Conservation (phyloP, 2,113 vertebrate genomes). For the Ochotona curzoniae region DNA sequence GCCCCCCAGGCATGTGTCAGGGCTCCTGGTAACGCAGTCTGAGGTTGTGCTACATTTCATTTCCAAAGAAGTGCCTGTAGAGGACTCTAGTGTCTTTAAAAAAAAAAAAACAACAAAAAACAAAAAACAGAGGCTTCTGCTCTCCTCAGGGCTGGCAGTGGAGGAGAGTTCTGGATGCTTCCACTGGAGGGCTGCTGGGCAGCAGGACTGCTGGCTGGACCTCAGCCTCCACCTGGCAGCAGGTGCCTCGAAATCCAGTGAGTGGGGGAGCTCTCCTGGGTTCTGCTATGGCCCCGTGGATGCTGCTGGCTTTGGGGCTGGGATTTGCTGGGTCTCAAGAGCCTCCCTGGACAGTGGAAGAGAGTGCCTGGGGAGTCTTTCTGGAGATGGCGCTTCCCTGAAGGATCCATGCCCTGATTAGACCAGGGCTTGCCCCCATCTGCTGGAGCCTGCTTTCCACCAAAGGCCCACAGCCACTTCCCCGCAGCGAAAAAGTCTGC, state of each 20-base stretch:
- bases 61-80: conserved; percentile 62
- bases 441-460: conserved; percentile 9
- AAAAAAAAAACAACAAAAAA: too few species aligned
- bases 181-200: not conserved
- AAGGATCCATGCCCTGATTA: conserved; percentile 18
- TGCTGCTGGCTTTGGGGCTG: not conserved
- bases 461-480: conserved; percentile 11
- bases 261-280: too few species aligned
- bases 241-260: not conserved
- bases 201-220: conserved; percentile 15
- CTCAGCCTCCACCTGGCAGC: not conserved
- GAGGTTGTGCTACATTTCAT: conserved; percentile 61
- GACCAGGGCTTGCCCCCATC: conserved; percentile 15
- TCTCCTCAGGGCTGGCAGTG: conserved; percentile 64
- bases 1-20: not conserved
- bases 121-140: not conserved
- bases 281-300: not conserved
- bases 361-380: not conserved
- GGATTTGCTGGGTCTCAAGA: not conserved
- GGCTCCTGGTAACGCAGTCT: conserved; percentile 42
- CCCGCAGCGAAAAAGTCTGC: conserved; percentile 27
- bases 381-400: conserved; percentile 15
- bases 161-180: conserved; percentile 37
- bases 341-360: not conserved
- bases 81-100: conserved; percentile 56